Evolutionary conservation across 2,888 invertebrate genomes (phyloP).

Genomic region (Tipula helvola): DNA sequence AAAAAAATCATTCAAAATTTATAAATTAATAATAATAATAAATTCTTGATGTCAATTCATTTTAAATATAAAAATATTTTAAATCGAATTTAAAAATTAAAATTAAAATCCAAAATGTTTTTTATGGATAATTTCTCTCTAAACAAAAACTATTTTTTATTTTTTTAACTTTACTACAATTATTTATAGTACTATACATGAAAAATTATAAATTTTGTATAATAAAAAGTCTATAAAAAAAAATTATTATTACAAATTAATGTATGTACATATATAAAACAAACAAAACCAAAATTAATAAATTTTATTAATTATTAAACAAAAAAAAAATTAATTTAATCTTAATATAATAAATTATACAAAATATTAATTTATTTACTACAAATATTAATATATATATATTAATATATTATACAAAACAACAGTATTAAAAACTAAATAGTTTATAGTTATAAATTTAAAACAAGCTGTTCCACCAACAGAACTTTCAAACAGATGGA

Average conservation of each 20-base stretch:
- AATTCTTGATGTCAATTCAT: neutral
- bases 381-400: neutral
- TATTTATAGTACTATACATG: too few species aligned
- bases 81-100: neutral
- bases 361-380: neutral
- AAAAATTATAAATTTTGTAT: neutral
- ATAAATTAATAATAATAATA: neutral
- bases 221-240: neutral
- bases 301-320: neutral
- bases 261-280: constrained; percentile 9
- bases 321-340: neutral
- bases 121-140: neutral
- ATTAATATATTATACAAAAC: neutral
- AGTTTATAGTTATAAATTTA: neutral
- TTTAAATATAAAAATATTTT: neutral
- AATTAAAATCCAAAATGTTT: neutral
- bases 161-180: neutral
- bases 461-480: neutral
- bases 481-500: neutral
- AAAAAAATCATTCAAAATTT: neutral
- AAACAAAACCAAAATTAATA: neutral
- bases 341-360: neutral
- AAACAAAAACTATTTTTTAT: neutral
- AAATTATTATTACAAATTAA: neutral
- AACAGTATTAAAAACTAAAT: neutral